These are phyloP conservation scores for Rousettus leschenaultii DNA, from an alignment of 2,113 vertebrate genomes.

Conservation along the genomic window DNA sequence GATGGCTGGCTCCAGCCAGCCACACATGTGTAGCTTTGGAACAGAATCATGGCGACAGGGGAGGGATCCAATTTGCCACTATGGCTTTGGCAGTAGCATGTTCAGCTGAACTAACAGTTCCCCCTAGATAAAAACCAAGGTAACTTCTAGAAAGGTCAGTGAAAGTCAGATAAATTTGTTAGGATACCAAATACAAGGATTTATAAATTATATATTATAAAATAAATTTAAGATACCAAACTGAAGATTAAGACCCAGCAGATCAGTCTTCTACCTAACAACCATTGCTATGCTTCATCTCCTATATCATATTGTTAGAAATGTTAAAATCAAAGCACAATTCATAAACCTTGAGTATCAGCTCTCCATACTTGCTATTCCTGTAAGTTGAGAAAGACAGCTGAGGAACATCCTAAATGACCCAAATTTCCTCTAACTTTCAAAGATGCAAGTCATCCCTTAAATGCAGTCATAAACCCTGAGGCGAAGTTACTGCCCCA, in stretches of 20 bases:
- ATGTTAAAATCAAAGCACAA: slow-evolving; percentile 9
- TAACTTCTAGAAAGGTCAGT: slow-evolving; percentile 30
- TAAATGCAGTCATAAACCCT: slow-evolving; percentile 38
- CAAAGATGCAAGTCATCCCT: slow-evolving; percentile 47
- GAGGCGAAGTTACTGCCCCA: neutral
- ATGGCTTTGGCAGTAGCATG: neutral
- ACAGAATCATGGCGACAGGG: neutral
- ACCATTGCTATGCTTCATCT: neutral
- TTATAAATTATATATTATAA: slow-evolving; percentile 21
- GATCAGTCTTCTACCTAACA: neutral
- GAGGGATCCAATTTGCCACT: neutral
- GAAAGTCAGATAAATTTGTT: neutral
- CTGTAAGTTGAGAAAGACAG: neutral
- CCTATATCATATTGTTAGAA: neutral
- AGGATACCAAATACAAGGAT: neutral
- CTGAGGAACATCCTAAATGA: slow-evolving; percentile 43
- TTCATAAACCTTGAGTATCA: neutral
- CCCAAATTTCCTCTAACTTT: slow-evolving; percentile 59
- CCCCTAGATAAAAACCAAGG: neutral
- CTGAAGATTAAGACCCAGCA: neutral
- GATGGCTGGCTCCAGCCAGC: neutral
- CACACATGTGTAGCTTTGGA: neutral
- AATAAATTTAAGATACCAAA: neutral
- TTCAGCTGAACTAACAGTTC: neutral
- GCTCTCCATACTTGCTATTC: neutral